phyloP scores from a whole-genome alignment of 2,797 vertebrate species.

The Allobates femoralis region DNA sequence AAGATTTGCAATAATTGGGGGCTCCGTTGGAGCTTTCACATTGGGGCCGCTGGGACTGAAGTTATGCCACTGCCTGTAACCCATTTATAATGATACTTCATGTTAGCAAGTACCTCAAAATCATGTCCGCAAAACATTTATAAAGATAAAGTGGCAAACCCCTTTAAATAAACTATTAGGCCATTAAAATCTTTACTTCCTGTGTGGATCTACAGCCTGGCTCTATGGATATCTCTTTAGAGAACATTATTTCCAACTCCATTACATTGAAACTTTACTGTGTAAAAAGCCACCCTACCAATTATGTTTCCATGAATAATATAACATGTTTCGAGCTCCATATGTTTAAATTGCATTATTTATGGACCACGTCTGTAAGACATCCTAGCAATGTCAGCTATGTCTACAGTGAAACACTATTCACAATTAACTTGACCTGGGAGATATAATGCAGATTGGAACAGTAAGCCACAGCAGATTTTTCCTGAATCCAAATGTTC shows the following conservation, averaged over 20 bases:
- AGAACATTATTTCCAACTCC: not conserved
- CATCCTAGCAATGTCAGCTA: conserved; percentile 25
- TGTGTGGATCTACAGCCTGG: not conserved
- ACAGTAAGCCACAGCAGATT: conserved; percentile 7
- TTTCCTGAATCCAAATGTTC: conserved; percentile 24
- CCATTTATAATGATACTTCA: too few species aligned
- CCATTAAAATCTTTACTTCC: not conserved
- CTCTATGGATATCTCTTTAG: not conserved
- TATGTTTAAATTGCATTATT: conserved; percentile 42
- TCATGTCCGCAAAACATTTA: too few species aligned
- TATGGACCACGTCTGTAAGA: conserved; percentile 29
- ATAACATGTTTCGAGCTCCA: conserved; percentile 25
- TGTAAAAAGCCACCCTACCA: not conserved
- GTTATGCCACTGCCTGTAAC: too few species aligned
- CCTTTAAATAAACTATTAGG: not conserved
- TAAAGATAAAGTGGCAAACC: not conserved
- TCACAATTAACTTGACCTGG: conserved; percentile 7
- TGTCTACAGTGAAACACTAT: conserved; percentile 10
- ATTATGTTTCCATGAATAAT: conserved; percentile 32
- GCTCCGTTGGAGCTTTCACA: too few species aligned
- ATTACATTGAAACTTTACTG: conserved; percentile 3
- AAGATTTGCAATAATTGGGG: too few species aligned
- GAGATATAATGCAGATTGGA: conserved; percentile 1
- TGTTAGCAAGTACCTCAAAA: too few species aligned
- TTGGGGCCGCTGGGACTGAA: too few species aligned